Conservation (phyloP, 2,113 vertebrate genomes). For the Acanthisitta chloris region DNA sequence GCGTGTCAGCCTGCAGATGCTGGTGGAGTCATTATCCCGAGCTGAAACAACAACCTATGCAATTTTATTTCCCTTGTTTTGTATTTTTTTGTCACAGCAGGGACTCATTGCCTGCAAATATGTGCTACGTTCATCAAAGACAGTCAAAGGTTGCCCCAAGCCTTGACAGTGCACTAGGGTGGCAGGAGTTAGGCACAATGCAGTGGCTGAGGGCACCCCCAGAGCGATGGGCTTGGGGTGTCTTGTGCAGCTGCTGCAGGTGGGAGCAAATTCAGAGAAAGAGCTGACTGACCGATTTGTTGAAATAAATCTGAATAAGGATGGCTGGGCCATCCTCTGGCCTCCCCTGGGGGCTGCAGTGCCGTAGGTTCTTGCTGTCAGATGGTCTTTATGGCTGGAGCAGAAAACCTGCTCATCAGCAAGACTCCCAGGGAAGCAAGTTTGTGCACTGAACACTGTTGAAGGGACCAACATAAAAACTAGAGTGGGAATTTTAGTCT, state of each 20-base stretch:
- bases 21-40: background rate
- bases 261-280: background rate
- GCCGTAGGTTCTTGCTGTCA: background rate
- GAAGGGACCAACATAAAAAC: background rate
- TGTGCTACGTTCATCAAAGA: fast-evolving
- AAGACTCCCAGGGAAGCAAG: background rate
- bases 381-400: background rate
- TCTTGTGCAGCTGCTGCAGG: background rate
- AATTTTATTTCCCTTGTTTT: conserved; percentile 10
- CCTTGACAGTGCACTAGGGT: fast-evolving
- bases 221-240: fast-evolving
- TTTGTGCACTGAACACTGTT: fast-evolving
- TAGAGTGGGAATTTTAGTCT: background rate
- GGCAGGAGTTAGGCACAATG: background rate
- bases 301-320: background rate
- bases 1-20: background rate
- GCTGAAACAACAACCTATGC: conserved; percentile 23
- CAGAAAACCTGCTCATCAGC: background rate
- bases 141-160: background rate
- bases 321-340: background rate
- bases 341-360: fast-evolving
- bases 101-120: background rate
- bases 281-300: background rate
- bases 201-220: background rate
- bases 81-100: conserved; percentile 11